phyloP scores from a whole-genome alignment of 2,888 invertebrate species.

The Cremastobaeus sp. region DNA sequence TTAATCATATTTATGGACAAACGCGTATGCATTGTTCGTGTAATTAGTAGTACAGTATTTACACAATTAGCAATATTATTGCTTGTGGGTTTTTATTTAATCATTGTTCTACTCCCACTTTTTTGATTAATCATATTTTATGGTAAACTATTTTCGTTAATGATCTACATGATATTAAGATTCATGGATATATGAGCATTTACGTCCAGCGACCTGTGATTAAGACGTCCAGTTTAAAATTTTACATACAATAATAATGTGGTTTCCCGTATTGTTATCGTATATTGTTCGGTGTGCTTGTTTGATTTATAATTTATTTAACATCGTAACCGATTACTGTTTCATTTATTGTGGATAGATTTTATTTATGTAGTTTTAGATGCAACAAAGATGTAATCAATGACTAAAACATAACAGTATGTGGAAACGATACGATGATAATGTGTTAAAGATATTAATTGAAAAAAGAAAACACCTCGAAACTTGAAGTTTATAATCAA shows the following conservation, averaged over 20 bases:
- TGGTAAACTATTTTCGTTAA: conserved; percentile 10
- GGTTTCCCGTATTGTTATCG: conserved; percentile 27
- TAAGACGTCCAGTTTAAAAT: conserved; percentile 53
- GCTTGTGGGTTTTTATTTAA: not conserved
- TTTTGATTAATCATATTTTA: conserved; percentile 2
- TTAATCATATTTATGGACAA: conserved; percentile 48
- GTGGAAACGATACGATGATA: conserved; percentile 28
- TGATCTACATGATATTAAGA: conserved; percentile 30
- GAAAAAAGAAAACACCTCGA: conserved; percentile 50
- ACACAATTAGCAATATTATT: conserved; percentile 31
- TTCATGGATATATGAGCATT: conserved; percentile 51
- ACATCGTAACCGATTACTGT: conserved; percentile 8
- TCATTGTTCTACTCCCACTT: not conserved
- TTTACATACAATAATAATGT: conserved; percentile 38
- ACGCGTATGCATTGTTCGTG: conserved; percentile 43
- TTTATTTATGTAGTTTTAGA: conserved; percentile 43
- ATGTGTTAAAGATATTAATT: conserved; percentile 50
- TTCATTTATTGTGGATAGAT: conserved; percentile 3
- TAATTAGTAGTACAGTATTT: conserved; percentile 49
- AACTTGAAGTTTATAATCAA: conserved; percentile 57
- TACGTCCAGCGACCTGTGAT: conserved; percentile 59
- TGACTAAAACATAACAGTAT: conserved; percentile 31
- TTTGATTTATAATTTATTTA: conserved; percentile 16
- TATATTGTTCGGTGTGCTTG: too few relatives aligned
- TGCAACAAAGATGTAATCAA: conserved; percentile 25